These are phyloP conservation scores for Corvus cornix DNA, from an alignment of 2,113 vertebrate species.

Conservation along the genomic window DNA sequence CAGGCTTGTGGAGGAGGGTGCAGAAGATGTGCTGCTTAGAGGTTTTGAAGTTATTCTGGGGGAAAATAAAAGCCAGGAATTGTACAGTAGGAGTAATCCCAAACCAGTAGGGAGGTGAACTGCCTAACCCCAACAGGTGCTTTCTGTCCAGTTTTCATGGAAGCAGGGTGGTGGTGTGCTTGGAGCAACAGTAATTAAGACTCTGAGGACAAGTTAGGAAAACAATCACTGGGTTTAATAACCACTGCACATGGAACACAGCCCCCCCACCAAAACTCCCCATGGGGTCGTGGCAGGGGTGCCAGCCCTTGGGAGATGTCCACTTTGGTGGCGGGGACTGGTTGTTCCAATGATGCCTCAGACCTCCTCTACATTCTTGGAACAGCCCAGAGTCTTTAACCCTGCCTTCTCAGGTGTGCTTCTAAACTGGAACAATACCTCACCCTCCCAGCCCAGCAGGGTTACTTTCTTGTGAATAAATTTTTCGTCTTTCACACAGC, in stretches of 20 bases:
- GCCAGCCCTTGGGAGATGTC: not conserved
- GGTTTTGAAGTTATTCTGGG: not conserved
- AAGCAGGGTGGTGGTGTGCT: not conserved
- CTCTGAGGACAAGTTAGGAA: conserved; percentile 26
- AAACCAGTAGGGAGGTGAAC: not conserved
- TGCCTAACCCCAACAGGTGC: conserved; percentile 38
- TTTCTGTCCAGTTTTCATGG: conserved; percentile 1
- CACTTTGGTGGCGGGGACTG: not conserved
- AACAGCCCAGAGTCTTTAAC: not conserved
- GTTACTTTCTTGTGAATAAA: not conserved
- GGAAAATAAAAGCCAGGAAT: not conserved
- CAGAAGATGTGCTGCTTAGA: not conserved
- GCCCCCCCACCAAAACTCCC: not conserved
- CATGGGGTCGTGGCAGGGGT: rapidly evolving
- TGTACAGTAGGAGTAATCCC: not conserved
- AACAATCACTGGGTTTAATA: conserved; percentile 32
- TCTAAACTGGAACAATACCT: not conserved
- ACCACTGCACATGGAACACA: not conserved
- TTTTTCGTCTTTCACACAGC: not conserved
- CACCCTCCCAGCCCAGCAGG: not conserved
- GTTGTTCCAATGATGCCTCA: not conserved
- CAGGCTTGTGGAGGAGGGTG: not conserved
- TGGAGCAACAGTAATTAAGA: conserved; percentile 40
- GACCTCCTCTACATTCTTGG: not conserved
- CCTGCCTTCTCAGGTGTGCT: not conserved